Evolutionary conservation across 2,797 vertebrate species (phyloP), one percentile per base, ranked within the genome.

Genomic region (Tamandua tetradactyla): DNA sequence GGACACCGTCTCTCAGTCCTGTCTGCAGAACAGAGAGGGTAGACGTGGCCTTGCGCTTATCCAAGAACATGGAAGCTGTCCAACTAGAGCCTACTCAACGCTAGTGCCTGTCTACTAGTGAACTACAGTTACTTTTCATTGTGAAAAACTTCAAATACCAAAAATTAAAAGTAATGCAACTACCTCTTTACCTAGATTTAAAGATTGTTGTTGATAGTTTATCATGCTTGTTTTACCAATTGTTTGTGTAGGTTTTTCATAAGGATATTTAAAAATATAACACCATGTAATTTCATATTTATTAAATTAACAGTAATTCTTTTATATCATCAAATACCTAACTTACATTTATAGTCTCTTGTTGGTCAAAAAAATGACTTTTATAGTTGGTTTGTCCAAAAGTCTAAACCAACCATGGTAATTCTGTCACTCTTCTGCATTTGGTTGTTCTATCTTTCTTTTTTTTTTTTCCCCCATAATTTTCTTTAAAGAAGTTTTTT

Each of bases 1-100:
- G 27, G n/a, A 25, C 44, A 10, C 6, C 35, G n/a, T 72, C 30
- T 27, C 25, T 5, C 0, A 0, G 30, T 32, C 47, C 15, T 69
- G 25, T 49, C n/a, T 13, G 44, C 75, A 66, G 27, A 42, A 7
- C 11, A 27, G 14, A 32, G 13, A 20, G 25, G 4, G 14, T 15
- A 23, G 14, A 20, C 35, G 1, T 37, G 23, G 9, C 61, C 69
- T 75, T 52, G 6, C 15, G 32, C 75, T 71, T 61, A 61, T 61
- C 42, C 82, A 61, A 57, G 82, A 61, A 32, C 42, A n/a, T 6
- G 71, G 40, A 59, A 40, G 82, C n/a, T 22, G 1, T 37, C 18
- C 8, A 57, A 2, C 27, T 17, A 7, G 87, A n/a, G 23, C 8
- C 69, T 7, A 13, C 47, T 37, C 30, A 30, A 13, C 25, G 27